Base-by-base conservation (phyloP, 53 echinoderm and acorn worm genomes). In the Paelopatides confundens region DNA sequence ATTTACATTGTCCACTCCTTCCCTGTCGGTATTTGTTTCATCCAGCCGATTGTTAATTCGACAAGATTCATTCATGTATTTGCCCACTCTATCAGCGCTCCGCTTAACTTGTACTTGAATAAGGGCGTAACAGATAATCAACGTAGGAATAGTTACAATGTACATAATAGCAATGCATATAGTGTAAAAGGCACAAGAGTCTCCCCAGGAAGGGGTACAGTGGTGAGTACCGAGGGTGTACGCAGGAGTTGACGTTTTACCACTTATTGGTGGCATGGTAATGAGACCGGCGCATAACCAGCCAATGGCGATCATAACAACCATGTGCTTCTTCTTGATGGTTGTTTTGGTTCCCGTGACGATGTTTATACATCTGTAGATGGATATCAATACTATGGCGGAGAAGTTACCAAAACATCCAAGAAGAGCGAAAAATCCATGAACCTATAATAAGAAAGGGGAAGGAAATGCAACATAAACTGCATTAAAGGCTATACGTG, bases 191-290 rank as follows among this genome's bases (percentile, higher is more conserved):
- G 34, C 15, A 30, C 81, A 81, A 11, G 52, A 31, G 5, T 48
- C 50, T 18, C 49, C 32, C 81, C 81, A 81, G 2, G 31, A 81
- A 10, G 81, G 81, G 14, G 81, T 47, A 12, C 81, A 81, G 50
- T 81, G 81, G 31, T 81, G 81, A 5, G 81, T 81, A 81, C 81
- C 81, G 23, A 47, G 81, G 4, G 81, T 81, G 50, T 81, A 81
- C 10, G 29, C 33, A 81, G 29, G 43, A 4, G 33, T 24, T 3
- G 33, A 26, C 18, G 18, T 12, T 3, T 10, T 7, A 0, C 52
- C 81, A 31, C 49, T 14, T 1, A 54, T 9, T 13, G 81, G 27
- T 31, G 81, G 81, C 34, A 81, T 81, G 10, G 18, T 49, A 6
- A 51, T 29, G 24, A 54, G 34, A 13, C 33, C 6, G 9, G 81